These are phyloP conservation scores for Drosophila mojavensis DNA, from an alignment of 1,140 invertebrate species.

Conservation along the genomic window DNA sequence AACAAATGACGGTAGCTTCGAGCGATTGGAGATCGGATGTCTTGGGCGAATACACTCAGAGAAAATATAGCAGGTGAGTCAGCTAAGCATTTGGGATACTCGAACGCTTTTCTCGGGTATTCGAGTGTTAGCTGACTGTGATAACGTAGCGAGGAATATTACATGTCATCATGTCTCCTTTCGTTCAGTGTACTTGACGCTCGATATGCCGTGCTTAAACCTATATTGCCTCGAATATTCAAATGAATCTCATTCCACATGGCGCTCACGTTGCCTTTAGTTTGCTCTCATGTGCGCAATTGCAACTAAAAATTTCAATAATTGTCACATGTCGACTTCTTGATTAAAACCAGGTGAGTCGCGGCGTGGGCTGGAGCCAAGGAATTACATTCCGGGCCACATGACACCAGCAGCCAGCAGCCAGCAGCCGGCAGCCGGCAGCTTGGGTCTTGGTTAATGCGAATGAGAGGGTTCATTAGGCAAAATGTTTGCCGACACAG, in stretches of 20 bases:
- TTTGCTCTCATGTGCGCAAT: constrained; percentile 20
- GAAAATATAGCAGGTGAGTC: too few relatives aligned
- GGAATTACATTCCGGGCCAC: constrained; percentile 18
- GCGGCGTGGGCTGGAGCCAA: constrained; percentile 17
- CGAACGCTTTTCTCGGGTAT: too few relatives aligned
- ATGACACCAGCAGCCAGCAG: constrained; percentile 12
- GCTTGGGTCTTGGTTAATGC: constrained; percentile 5
- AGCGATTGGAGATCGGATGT: constrained; percentile 8
- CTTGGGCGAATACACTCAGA: not conserved
- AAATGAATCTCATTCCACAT: constrained; percentile 36
- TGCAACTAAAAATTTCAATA: constrained; percentile 70
- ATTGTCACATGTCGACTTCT: constrained; percentile 77
- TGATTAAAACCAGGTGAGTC: constrained; percentile 64
- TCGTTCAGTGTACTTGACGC: not conserved
- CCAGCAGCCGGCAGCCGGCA: constrained; percentile 1
- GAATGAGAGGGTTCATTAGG: constrained; percentile 70
- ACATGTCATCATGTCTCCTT: not conserved
- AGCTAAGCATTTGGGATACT: too few relatives aligned
- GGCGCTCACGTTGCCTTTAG: constrained; percentile 47
- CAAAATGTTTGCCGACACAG: constrained; percentile 51
- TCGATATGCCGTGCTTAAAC: too few relatives aligned
- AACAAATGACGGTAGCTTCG: constrained; percentile 38
- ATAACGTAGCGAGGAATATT: too few relatives aligned
- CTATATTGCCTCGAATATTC: constrained; percentile 25
- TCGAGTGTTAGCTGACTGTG: too few relatives aligned